Conservation (phyloP, 2,113 vertebrate genomes). For the Blennius ocellaris region DNA sequence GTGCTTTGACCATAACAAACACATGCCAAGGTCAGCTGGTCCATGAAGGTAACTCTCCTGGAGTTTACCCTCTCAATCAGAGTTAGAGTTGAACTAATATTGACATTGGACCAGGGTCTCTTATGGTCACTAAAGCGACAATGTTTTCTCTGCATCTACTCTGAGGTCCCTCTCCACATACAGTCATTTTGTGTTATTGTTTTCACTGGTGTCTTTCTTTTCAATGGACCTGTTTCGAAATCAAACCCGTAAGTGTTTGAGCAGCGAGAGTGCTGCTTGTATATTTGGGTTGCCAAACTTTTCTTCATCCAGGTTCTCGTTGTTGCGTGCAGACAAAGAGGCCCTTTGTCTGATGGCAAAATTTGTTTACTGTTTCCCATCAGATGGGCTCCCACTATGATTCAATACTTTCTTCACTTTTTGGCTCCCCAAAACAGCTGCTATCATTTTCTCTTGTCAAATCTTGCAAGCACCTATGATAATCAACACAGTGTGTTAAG, state of each 20-base stretch:
- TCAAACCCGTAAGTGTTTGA: constrained; percentile 53
- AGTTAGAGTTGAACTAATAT: constrained; percentile 74
- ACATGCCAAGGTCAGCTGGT: constrained; percentile 43
- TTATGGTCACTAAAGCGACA: constrained; percentile 35
- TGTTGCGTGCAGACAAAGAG: constrained; percentile 60
- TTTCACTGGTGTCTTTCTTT: constrained; percentile 59
- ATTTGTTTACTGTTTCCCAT: constrained; percentile 71
- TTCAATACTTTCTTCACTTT: constrained; percentile 47
- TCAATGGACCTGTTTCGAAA: constrained; percentile 52
- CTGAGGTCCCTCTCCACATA: constrained; percentile 27
- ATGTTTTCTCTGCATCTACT: constrained; percentile 49
- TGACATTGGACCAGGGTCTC: constrained; percentile 57
- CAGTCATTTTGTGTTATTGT: constrained; percentile 60
- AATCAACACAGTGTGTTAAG: constrained; percentile 20
- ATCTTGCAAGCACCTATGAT: constrained; percentile 14
- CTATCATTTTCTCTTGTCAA: constrained; percentile 45
- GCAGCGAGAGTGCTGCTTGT: constrained; percentile 46
- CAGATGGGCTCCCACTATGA: constrained; percentile 57
- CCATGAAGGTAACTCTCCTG: constrained; percentile 51
- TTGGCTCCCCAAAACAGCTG: constrained; percentile 24
- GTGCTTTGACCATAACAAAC: constrained; percentile 51
- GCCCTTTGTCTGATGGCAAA: constrained; percentile 61
- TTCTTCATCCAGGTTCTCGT: constrained; percentile 68
- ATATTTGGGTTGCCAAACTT: constrained; percentile 64
- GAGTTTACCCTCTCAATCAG: constrained; percentile 58